Base-by-base conservation (phyloP, 2,797 vertebrate species). In the Thalassophryne amazonica region DNA sequence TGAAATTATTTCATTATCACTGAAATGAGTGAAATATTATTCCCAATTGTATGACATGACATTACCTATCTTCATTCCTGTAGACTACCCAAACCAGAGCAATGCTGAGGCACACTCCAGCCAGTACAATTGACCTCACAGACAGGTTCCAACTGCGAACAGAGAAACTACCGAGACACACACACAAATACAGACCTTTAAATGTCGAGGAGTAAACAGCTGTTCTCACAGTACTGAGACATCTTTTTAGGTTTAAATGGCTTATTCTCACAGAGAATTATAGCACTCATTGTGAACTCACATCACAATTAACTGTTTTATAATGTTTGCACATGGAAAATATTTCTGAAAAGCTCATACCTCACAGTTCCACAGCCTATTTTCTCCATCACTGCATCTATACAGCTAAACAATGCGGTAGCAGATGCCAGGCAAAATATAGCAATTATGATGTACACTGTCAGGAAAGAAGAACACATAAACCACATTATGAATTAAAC, bases 361-460 rank as follows among this genome's bases (percentile, higher is more conserved):
- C 84, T 93, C 81, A 92, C 83, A 35, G 71, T 87, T 49, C 88
- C 88, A 68, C 84, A 94, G 1, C 93, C 89, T 27, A 95, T 68
- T 50, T 81, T 85, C n/a, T 68, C 84, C 76, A 98, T 29, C 41
- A 98, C 49, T 0, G 93, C 92, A 6, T 93, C 90, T 0, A 98
- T 74, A 73, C 97, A 99, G 91, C 90, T 93, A 85, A 93, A 98
- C 6, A 98, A 80, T 1, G 95, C 96, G 13, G 88, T 89, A 0
- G 94, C 91, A 30, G 95, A 95, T 0, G 94, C 95, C 72, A 98
- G 37, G 84, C 94, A 96, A 90, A 99, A 99, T 64, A 99, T 89
- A 2, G 68, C 86, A 72, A 99, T 98, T 38, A 99, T 93, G 59
- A 94, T 65, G 60, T 99, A 99, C 23, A 99, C 97, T 99, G 76